Base-by-base conservation (phyloP, 92 coral and sea anemone species). In the Diadumene lineata region DNA sequence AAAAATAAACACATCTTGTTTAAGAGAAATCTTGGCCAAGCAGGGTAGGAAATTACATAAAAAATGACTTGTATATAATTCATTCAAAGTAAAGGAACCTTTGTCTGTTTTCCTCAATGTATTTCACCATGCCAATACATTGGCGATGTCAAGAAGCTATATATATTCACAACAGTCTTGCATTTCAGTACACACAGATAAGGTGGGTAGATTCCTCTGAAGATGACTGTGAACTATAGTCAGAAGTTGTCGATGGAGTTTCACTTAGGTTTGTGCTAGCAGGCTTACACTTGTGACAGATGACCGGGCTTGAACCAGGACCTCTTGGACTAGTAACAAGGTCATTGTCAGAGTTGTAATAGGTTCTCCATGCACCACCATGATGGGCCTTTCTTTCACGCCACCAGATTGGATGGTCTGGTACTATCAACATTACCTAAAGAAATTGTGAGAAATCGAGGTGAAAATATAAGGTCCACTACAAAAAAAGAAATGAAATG, bases 281-380 rank as follows among this genome's bases (percentile, higher is more conserved):
- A 29, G 68, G 84, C 27, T 82, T 74, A 75, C 99, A 96, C 76
- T 89, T 81, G 60, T 79, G 78, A 64, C 99, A 96, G 61, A 80
- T 83, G 25, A 89, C 81, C 1, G 99, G 99, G 44, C 91, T 93
- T 31, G 96, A 82, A 64, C 91, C 97, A 31, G 97, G 99, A 9
- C 99, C 99, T 69, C 97, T 80, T 23, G 99, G 99, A 66, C 96
- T 96, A 46, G 82, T 34, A 31, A 82, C 65, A 18, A 67, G 69
- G 53, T 90, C 92, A 25, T 84, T 88, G 32, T 50, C 66, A 1
- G 87, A 72, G 38, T 69, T 74, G 50, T 89, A 63, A 53, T 81
- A 78, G 55, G 87, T 94, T 64, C 97, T 92, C 88, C 93, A 92
- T 11, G 99, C 99, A 55, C 99, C 99, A 19, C 99, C 97, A 69